Evolutionary conservation across 2,888 invertebrate genomes (phyloP), one percentile per base, ranked within the genome.

Genomic region (Rutpela maculata): DNA sequence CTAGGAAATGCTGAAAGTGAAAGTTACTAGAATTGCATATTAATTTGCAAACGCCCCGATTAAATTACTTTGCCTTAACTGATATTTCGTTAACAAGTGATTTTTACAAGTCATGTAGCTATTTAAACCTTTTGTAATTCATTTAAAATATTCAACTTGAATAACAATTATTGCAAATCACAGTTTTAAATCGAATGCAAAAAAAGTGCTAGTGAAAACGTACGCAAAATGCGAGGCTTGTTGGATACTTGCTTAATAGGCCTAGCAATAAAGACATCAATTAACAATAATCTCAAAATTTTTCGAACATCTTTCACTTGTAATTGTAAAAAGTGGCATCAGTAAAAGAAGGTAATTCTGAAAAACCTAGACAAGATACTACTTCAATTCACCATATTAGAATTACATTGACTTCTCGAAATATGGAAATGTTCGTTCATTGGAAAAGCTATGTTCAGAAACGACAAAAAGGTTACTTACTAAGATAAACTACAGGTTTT

Each of bases 81-180:
- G 12, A 50, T 50, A 50, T n/a, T 50, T 50, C 50, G 50, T n/a
- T 50, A 50, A 43, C 43, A 11, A n/a, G n/a, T 50, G n/a, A 15
- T 50, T 50, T 50, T 50, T 50, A 50, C 50, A 50, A 50, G 50
- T 50, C 50, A 50, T 50, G 4, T n/a, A 50, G n/a, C 50, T 50
- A n/a, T 50, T 50, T 6, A 50, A n/a, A 50, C n/a, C n/a, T 50
- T 43, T 50, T 50, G 50, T 50, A n/a, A 50, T 50, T 12, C 43
- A 15, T 43, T 50, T 50, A 50, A 50, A 50, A 50, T 50, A 50
- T n/a, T 50, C 50, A 4, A 50, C 50, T 50, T 50, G 50, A 6
- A 50, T n/a, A 50, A 50, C n/a, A 50, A 50, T n/a, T n/a, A n/a
- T 50, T 50, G 50, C 50, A 50, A 50, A n/a, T 6, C 50, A 50